Evolutionary conservation across 2,888 invertebrate species (phyloP).

Genomic region (Melanostoma scalare): DNA sequence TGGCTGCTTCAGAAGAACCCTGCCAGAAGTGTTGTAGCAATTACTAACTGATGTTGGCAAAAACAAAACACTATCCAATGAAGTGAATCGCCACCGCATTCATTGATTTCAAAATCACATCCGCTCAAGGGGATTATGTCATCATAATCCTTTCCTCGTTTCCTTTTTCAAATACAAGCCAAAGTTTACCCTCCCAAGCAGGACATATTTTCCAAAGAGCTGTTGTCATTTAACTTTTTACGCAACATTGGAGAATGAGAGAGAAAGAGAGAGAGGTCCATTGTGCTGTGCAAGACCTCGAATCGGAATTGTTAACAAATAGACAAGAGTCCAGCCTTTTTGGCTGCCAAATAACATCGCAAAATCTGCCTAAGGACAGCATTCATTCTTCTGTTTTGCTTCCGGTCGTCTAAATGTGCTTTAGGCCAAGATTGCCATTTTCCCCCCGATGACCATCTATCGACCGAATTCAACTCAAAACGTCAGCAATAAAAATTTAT

Average conservation of each 20-base stretch:
- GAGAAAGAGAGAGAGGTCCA: slow-evolving; percentile 5
- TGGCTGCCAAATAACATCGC: slow-evolving; percentile 41
- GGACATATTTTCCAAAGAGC: slow-evolving; percentile 46
- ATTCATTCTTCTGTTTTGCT: slow-evolving; percentile 20
- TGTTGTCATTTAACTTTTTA: slow-evolving; percentile 56
- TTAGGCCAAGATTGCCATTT: slow-evolving; percentile 17
- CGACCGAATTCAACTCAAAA: slow-evolving; percentile 62
- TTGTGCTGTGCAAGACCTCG: slow-evolving; percentile 5
- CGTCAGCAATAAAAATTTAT: slow-evolving; percentile 69
- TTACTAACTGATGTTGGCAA: slow-evolving; percentile 6
- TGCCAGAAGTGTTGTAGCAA: slow-evolving; percentile 28
- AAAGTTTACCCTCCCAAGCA: slow-evolving; percentile 1
- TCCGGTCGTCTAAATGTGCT: slow-evolving; percentile 27
- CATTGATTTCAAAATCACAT: slow-evolving; percentile 61
- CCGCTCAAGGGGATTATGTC: slow-evolving; percentile 40
- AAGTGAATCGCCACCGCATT: slow-evolving; percentile 61
- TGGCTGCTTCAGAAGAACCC: neutral
- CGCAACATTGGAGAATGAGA: slow-evolving; percentile 66
- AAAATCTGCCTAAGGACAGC: slow-evolving; percentile 27
- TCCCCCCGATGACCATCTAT: slow-evolving; percentile 51
- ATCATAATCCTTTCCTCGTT: slow-evolving; percentile 47
- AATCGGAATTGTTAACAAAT: slow-evolving; percentile 38
- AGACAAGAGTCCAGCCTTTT: slow-evolving; percentile 39
- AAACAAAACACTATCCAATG: slow-evolving; percentile 56
- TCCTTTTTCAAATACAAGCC: slow-evolving; percentile 2